Conservation (phyloP, 2,888 invertebrate genomes). For the Trissoscelio sp. region DNA sequence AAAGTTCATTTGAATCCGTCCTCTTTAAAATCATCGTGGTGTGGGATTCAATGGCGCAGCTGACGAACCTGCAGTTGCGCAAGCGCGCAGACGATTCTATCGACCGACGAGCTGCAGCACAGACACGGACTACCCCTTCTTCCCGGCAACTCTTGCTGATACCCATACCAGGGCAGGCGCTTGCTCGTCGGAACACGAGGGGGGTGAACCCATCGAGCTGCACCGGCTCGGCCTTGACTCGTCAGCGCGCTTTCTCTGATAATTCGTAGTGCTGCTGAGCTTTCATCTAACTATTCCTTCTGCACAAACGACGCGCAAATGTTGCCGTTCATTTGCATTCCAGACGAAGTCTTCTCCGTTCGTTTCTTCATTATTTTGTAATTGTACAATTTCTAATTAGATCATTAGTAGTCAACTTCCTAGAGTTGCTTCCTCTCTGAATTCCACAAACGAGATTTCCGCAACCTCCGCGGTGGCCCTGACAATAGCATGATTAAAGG, state of each 20-base stretch:
- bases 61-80: constrained; percentile 80
- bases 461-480: constrained; percentile 58
- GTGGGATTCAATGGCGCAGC: constrained; percentile 82
- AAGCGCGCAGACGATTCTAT: constrained; percentile 83
- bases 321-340: constrained; percentile 1
- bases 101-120: constrained; percentile 81
- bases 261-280: constrained; percentile 74
- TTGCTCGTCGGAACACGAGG: constrained; percentile 29
- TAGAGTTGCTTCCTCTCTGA: background rate
- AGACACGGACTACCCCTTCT: constrained; percentile 81
- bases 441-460: background rate
- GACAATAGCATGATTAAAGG: constrained; percentile 76
- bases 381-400: background rate
- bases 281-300: constrained; percentile 41
- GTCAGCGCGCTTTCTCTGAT: constrained; percentile 78
- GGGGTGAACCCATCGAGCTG: constrained; percentile 59
- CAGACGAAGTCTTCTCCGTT: background rate
- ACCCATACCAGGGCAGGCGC: constrained; percentile 49
- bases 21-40: constrained; percentile 80
- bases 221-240: constrained; percentile 79
- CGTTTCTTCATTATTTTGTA: background rate
- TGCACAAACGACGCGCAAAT: background rate
- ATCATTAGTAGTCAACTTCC: background rate
- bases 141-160: constrained; percentile 67
- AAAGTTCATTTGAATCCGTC: constrained; percentile 77